A percentile compares a stretch with the other conserved stretches of the same genome.
Evolutionary conservation across 2,797 vertebrate species (phyloP).

Genomic region (Orientallactaga sibirica): DNA sequence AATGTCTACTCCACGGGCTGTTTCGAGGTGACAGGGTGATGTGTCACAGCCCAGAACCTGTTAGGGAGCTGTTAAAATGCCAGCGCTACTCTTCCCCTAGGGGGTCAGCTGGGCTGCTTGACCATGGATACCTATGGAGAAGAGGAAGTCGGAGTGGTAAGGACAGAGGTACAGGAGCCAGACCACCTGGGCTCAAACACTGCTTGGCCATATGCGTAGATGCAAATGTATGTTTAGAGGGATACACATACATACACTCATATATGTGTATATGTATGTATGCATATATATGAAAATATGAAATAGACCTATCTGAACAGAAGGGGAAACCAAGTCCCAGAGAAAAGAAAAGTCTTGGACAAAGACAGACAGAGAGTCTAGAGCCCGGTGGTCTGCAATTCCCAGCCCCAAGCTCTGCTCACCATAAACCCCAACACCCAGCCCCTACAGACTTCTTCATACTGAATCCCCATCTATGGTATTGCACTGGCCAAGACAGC

Average conservation of each 20-base stretch:
- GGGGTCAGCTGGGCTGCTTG: neutral
- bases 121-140: neutral
- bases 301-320: neutral
- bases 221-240: too few species aligned
- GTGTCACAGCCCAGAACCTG: neutral
- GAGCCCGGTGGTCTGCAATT: neutral
- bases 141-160: neutral
- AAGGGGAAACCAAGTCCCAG: constrained; percentile 9
- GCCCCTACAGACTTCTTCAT: neutral
- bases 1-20: neutral
- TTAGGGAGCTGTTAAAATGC: neutral
- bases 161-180: neutral
- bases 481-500: neutral
- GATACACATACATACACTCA: too few species aligned
- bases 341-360: neutral
- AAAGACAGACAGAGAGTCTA: neutral
- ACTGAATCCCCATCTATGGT: neutral
- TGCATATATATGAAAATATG: neutral
- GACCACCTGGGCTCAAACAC: neutral
- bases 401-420: neutral
- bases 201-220: neutral
- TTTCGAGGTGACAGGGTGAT: neutral
- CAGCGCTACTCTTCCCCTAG: neutral
- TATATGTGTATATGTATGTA: neutral
- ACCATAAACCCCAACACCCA: neutral